Base-by-base conservation (phyloP, 1,140 invertebrate genomes). In the Heliothis virescens region DNA sequence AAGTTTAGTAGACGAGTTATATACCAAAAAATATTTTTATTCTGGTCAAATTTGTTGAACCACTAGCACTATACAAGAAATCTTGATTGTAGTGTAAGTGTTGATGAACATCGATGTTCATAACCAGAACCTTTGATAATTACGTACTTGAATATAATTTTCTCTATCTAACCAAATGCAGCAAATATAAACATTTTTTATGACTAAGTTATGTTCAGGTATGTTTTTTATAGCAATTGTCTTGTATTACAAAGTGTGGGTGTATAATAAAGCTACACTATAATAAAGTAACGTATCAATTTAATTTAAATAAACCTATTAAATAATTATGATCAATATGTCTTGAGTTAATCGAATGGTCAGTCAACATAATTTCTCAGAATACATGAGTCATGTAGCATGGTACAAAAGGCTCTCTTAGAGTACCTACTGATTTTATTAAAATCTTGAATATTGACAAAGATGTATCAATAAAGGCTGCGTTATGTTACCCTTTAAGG, bases 351-450 rank as follows among this genome's bases (percentile, higher is more conserved):
- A 65, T 65, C 34, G 62, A 47, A 48, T 65, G 62, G 11, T 65
- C 48, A 65, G 62, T 48, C 62, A 65, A 65, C n/a, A 65, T 65
- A 4, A 65, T 34, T 65, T 47, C 62, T 41, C 47, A 16, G 41
- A 65, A 18, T 18, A 12, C n/a, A 48, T 47, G 62, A 65, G 62
- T 65, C 62, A 65, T 65, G 34, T 41, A 7, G 55, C 2, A 18
- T 63, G 11, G 9, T 34, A 65, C 11, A 41, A 41, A 7, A 41
- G 34, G 5, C 34, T 41, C 34, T 41, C 34, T 7, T 41, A 41
- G 34, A 7, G 34, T n/a, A n/a, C n/a, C n/a, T 34, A 34, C 1
- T 4, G 3, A 34, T 3, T 34, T 34, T 34, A 34, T 34, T 34
- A 41, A 9, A 9, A 41, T 41, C 34, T 41, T 41, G 34, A 7